phyloP scores from a whole-genome alignment of 2,888 invertebrate genomes.

The Electrophaes corylata region DNA sequence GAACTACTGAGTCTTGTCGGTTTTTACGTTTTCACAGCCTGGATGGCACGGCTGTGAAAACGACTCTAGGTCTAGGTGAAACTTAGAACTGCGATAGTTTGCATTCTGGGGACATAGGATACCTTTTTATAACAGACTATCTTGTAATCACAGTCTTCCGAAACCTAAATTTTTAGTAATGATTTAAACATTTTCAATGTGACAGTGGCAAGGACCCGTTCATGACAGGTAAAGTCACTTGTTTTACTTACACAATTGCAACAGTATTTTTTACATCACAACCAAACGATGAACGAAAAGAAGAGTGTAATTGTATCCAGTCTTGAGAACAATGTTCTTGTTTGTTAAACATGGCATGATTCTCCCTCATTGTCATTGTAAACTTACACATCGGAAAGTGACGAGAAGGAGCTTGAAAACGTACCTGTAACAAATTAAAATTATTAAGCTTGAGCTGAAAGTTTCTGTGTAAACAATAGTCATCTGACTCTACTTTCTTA shows the following conservation, averaged over 20 bases:
- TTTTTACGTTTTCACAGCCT: too few relatives aligned
- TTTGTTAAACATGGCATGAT: neutral
- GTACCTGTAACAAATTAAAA: conserved; percentile 16
- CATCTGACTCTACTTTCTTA: too few relatives aligned
- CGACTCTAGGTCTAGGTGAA: neutral
- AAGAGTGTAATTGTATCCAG: neutral
- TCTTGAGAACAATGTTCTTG: neutral
- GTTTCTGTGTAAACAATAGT: neutral
- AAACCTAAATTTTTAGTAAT: too few relatives aligned
- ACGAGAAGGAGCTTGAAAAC: neutral
- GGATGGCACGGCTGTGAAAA: too few relatives aligned
- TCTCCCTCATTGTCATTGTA: neutral
- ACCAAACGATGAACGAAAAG: too few relatives aligned
- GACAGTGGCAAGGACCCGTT: too few relatives aligned
- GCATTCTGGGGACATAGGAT: too few relatives aligned
- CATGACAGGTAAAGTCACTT: too few relatives aligned
- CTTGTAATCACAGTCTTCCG: too few relatives aligned
- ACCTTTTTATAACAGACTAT: too few relatives aligned
- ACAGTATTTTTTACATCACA: neutral
- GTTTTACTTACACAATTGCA: neutral
- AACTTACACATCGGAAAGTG: neutral
- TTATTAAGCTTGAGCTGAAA: neutral
- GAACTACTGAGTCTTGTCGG: neutral
- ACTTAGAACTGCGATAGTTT: too few relatives aligned
- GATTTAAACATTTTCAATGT: too few relatives aligned